Conservation (phyloP, 2,797 vertebrate species). For the Micromesistius poutassou region DNA sequence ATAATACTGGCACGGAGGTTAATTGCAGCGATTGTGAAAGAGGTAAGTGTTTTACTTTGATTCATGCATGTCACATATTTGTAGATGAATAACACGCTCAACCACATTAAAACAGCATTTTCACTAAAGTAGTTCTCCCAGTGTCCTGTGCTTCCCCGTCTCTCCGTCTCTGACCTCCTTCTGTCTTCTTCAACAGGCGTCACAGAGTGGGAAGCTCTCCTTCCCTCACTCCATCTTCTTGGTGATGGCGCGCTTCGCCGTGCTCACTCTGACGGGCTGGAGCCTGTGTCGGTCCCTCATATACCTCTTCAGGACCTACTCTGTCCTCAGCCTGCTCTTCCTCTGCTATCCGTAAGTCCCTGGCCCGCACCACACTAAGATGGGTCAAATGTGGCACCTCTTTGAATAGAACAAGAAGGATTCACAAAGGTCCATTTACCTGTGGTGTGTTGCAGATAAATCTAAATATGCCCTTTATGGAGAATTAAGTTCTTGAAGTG, state of each 20-base stretch:
- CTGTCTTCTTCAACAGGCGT: conserved; percentile 75
- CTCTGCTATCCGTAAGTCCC: conserved; percentile 96
- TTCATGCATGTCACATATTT: background rate
- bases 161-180: background rate
- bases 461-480: no score
- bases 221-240: conserved; percentile 90
- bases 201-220: conserved; percentile 90
- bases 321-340: conserved; percentile 94
- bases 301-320: conserved; percentile 94
- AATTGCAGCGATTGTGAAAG: conserved; percentile 93
- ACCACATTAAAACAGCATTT: background rate
- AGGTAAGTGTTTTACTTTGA: conserved; percentile 74
- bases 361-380: background rate
- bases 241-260: conserved; percentile 90
- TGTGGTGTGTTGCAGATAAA: background rate
- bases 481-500: background rate
- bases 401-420: background rate
- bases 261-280: conserved; percentile 94
- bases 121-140: background rate
- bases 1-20: conserved; percentile 92
- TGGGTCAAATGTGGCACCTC: background rate
- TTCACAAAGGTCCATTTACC: background rate
- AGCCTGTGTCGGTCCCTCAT: conserved; percentile 93
- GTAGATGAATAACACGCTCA: background rate
- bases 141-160: background rate